Evolutionary conservation across 2,797 vertebrate genomes (phyloP).

Genomic region (Babyrousa celebensis): DNA sequence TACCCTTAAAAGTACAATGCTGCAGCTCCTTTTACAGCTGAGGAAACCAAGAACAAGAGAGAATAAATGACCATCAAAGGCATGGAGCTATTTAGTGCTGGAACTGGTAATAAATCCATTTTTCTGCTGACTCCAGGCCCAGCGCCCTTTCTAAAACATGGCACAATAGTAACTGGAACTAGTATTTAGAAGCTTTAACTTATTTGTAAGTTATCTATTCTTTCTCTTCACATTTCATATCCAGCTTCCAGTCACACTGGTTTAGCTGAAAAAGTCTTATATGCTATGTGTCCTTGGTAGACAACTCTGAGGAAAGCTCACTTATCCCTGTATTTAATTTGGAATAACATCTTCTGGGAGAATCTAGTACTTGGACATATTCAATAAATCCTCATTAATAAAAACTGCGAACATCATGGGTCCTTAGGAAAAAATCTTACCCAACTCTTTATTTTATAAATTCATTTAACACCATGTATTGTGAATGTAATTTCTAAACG

Average conservation of each 20-base stretch:
- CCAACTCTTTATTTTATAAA: conserved; percentile 27
- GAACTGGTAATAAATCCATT: conserved; percentile 16
- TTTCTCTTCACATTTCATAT: neutral
- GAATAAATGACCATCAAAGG: conserved; percentile 10
- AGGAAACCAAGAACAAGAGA: neutral
- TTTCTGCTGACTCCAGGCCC: neutral
- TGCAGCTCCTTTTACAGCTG: neutral
- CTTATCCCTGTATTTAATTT: conserved; percentile 52
- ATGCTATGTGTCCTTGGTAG: conserved; percentile 18
- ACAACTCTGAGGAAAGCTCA: neutral
- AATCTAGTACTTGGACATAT: neutral
- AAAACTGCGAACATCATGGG: conserved; percentile 27
- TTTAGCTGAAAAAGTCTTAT: conserved; percentile 50
- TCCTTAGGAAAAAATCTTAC: neutral
- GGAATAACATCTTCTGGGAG: conserved; percentile 16
- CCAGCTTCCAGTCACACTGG: conserved; percentile 14
- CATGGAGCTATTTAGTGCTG: neutral
- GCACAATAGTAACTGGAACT: neutral
- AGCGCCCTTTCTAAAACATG: neutral
- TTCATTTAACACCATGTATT: conserved; percentile 1
- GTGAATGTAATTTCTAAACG: neutral
- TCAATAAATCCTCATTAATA: conserved; percentile 44
- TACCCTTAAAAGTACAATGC: neutral
- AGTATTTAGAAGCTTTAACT: neutral
- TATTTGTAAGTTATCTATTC: conserved; percentile 28